Conservation (phyloP, 2,113 vertebrate species). For the Elephas maximus region DNA sequence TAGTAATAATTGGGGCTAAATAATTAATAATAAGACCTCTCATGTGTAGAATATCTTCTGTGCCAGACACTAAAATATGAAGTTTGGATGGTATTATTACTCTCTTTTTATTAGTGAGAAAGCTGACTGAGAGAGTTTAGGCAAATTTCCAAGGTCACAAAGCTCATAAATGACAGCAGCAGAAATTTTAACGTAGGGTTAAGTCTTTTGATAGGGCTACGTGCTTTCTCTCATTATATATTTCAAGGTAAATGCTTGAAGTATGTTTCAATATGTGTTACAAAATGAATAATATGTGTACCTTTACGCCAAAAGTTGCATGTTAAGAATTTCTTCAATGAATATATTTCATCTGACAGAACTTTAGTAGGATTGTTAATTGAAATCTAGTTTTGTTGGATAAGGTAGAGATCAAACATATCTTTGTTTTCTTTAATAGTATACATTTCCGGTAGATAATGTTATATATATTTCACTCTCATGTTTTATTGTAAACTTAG, state of each 20-base stretch:
- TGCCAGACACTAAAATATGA: conserved; percentile 8
- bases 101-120: conserved; percentile 30
- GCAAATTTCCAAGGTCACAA: conserved; percentile 28
- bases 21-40: background rate
- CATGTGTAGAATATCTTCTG: background rate
- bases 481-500: background rate
- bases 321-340: background rate
- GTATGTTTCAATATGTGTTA: conserved; percentile 29
- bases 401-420: background rate
- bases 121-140: conserved; percentile 30
- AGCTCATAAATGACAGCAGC: conserved; percentile 60
- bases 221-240: background rate
- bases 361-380: background rate
- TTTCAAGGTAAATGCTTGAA: conserved; percentile 42
- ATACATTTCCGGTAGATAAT: background rate
- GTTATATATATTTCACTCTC: background rate
- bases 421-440: background rate
- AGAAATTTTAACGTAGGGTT: conserved; percentile 16
- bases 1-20: background rate
- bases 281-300: conserved; percentile 4
- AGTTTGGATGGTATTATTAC: conserved; percentile 12
- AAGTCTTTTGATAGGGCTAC: conserved; percentile 43
- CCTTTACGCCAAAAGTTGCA: background rate
- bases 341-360: background rate
- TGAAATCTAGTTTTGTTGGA: background rate